Conservation (phyloP, 92 coral and sea anemone genomes). For the Ricordea florida region DNA sequence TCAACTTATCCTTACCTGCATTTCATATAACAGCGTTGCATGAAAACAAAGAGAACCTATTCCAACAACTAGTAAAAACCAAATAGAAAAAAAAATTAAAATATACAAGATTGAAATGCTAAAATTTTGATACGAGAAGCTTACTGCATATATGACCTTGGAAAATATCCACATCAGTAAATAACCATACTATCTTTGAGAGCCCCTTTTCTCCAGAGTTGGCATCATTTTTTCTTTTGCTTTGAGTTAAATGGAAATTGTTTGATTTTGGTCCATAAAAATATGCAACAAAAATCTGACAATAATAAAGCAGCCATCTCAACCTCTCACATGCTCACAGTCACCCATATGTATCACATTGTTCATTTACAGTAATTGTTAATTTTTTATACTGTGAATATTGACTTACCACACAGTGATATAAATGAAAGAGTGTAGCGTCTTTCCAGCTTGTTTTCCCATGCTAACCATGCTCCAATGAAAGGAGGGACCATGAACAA, state of each 20-base stretch:
- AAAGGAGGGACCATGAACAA: conserved; percentile 87
- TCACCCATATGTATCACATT: too few species aligned
- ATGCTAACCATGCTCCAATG: conserved; percentile 74
- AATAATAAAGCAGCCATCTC: not conserved
- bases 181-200: not conserved
- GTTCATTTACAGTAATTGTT: too few species aligned
- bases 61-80: conserved; percentile 75
- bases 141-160: too few species aligned
- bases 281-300: not conserved
- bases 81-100: not conserved
- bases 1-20: conserved; percentile 74
- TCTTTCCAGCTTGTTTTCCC: conserved; percentile 67
- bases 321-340: too few species aligned
- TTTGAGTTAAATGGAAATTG: too few species aligned
- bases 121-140: too few species aligned
- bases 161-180: too few species aligned
- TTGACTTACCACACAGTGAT: conserved; percentile 73
- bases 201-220: not conserved
- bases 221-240: too few species aligned
- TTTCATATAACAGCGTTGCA: conserved; percentile 92
- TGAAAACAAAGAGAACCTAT: conserved; percentile 91
- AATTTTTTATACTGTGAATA: too few species aligned
- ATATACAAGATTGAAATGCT: not conserved
- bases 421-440: conserved; percentile 78
- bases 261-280: too few species aligned